A percentile compares a stretch with the other conserved stretches of the same genome.
Evolutionary conservation across 2,888 invertebrate genomes (phyloP).

Genomic region (Shargacucullia verbasci): DNA sequence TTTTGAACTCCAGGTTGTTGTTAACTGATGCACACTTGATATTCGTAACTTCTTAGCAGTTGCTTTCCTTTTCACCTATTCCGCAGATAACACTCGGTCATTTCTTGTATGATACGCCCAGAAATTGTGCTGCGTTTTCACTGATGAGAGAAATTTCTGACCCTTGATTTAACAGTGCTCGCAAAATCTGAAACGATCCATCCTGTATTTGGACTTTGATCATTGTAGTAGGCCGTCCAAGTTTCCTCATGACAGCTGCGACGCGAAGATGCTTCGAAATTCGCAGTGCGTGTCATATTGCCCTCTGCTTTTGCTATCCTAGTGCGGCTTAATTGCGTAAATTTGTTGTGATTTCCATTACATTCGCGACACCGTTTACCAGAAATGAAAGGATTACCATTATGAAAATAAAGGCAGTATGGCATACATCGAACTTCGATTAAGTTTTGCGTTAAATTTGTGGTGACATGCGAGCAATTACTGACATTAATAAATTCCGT

Average conservation of each 20-base stretch:
- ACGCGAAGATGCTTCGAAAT: too few relatives aligned
- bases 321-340: background rate
- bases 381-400: background rate
- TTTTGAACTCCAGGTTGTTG: background rate
- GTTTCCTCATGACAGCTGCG: background rate
- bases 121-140: background rate
- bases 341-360: background rate
- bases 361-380: background rate
- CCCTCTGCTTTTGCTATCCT: background rate
- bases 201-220: background rate
- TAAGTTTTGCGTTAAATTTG: too few relatives aligned
- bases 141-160: background rate
- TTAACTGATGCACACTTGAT: background rate
- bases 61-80: background rate
- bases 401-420: conserved; percentile 1
- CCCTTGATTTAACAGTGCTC: background rate
- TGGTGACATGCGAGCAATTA: too few relatives aligned
- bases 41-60: conserved; percentile 1
- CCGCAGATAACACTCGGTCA: too few relatives aligned
- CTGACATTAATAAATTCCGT: too few relatives aligned
- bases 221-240: conserved; percentile 1
- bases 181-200: too few relatives aligned
- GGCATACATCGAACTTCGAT: background rate
- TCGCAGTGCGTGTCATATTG: background rate
- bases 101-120: background rate